These are phyloP conservation scores for Pterois miles DNA, from an alignment of 2,797 vertebrate genomes.

Conservation along the genomic window DNA sequence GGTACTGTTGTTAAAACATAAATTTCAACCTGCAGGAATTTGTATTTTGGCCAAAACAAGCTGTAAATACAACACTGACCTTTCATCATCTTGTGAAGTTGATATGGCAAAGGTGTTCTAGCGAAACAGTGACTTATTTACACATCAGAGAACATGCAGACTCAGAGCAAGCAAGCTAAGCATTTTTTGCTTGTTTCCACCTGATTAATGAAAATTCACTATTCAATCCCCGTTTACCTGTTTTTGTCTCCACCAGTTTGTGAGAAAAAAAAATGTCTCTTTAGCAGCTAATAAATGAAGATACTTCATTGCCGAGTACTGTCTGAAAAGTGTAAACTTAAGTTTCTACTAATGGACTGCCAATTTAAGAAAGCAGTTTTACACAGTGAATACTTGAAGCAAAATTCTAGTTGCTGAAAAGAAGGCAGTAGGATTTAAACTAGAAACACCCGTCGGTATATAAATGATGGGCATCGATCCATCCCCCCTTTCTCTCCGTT, in stretches of 20 bases:
- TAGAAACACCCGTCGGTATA: conserved; percentile 25
- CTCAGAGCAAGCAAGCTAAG: neutral
- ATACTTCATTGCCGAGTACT: neutral
- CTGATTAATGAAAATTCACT: neutral
- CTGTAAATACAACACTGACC: neutral
- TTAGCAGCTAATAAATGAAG: neutral
- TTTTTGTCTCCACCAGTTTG: too few relatives aligned
- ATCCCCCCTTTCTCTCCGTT: conserved; percentile 35
- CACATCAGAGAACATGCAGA: neutral
- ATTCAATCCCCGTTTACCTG: neutral
- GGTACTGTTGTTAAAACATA: neutral
- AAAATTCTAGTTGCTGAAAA: neutral
- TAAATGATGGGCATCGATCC: conserved; percentile 53
- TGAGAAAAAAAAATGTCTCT: neutral
- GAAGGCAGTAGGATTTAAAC: conserved; percentile 16
- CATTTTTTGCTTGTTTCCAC: neutral
- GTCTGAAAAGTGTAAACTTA: neutral
- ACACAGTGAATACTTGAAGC: neutral
- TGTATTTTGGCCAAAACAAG: neutral
- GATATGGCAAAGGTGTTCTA: neutral
- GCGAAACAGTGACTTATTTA: neutral
- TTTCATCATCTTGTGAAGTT: neutral
- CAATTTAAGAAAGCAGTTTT: neutral
- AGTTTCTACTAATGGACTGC: neutral
- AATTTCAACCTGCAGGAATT: neutral